phyloP scores from a whole-genome alignment of 2,888 invertebrate species.

The Archips xylosteana region DNA sequence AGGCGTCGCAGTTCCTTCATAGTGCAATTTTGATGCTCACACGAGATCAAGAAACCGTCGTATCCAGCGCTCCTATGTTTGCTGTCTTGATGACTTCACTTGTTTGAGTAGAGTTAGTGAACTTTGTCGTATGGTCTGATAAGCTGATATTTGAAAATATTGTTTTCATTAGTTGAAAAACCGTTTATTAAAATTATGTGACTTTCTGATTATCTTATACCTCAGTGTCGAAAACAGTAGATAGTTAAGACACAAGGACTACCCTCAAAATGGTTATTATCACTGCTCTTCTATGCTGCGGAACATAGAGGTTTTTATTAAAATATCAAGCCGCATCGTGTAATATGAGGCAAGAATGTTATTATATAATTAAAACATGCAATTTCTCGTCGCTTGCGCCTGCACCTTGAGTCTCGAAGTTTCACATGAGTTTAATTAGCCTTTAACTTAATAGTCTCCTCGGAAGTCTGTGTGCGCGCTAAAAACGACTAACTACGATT shows the following conservation, averaged over 20 bases:
- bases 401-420: constrained; percentile 57
- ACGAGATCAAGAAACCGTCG: neutral
- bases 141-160: neutral
- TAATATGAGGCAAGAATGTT: neutral
- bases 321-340: neutral
- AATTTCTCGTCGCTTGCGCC: constrained; percentile 46
- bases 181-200: neutral
- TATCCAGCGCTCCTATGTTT: too few relatives aligned
- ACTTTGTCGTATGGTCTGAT: neutral
- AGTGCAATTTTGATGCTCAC: constrained; percentile 11
- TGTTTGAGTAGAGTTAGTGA: neutral
- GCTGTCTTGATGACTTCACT: neutral
- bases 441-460: constrained; percentile 77
- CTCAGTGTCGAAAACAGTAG: neutral
- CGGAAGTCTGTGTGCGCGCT: constrained; percentile 43
- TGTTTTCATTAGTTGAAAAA: neutral
- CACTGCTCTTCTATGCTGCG: neutral
- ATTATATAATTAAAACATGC: neutral
- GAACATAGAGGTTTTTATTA: neutral
- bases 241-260: neutral
- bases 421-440: constrained; percentile 77
- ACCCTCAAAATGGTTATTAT: neutral
- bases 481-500: constrained; percentile 39
- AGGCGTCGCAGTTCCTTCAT: constrained; percentile 38
- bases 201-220: neutral